These are phyloP conservation scores for Rhagium mordax DNA, from an alignment of 2,888 invertebrate genomes.

Conservation along the genomic window DNA sequence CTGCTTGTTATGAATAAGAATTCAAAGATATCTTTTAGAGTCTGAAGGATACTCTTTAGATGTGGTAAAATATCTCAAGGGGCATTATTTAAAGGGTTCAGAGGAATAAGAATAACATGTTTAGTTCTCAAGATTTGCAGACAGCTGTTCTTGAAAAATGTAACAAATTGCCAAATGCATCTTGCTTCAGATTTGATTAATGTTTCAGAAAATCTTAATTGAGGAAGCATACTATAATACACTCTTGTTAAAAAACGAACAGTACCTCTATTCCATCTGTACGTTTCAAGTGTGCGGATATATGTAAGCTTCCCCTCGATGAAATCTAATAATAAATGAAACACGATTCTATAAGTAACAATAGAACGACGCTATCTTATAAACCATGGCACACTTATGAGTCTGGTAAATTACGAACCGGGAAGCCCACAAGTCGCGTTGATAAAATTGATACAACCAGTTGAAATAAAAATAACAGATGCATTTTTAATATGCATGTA, in stretches of 20 bases:
- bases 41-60: conserved; percentile 21
- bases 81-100: conserved; percentile 33
- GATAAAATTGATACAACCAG: conserved; percentile 20
- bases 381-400: conserved; percentile 48
- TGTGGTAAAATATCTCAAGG: conserved; percentile 25
- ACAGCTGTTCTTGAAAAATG: conserved; percentile 33
- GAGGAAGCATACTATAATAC: conserved; percentile 20
- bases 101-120: not conserved
- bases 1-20: conserved; percentile 34
- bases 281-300: conserved; percentile 34
- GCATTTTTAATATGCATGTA: conserved; percentile 50
- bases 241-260: conserved; percentile 22
- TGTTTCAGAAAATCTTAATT: conserved; percentile 33
- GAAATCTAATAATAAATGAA: conserved; percentile 46
- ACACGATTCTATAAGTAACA: conserved; percentile 44
- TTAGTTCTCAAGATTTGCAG: conserved; percentile 24
- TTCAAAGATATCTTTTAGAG: conserved; percentile 18
- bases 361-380: conserved; percentile 52
- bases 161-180: conserved; percentile 35
- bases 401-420: conserved; percentile 35
- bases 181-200: conserved; percentile 24
- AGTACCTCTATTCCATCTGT: conserved; percentile 35
- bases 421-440: not conserved
- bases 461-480: conserved; percentile 44
- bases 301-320: conserved; percentile 39